Conservation (phyloP, 2,113 vertebrate species). For the Machaerirhynchus nigripectus region DNA sequence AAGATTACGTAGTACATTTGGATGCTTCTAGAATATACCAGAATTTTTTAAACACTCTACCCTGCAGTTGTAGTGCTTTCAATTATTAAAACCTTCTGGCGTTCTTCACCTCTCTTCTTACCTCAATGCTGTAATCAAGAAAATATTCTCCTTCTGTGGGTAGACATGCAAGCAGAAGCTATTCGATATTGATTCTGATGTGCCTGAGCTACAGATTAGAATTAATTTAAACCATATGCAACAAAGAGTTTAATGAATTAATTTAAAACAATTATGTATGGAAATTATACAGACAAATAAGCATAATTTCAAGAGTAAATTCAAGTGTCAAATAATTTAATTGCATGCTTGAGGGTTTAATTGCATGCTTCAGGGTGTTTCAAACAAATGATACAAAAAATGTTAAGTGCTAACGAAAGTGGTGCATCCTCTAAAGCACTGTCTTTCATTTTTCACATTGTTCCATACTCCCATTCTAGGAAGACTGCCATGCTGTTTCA, state of each 20-base stretch:
- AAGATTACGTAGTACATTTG: background rate
- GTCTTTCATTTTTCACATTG: background rate
- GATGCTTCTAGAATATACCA: background rate
- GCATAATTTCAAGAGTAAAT: slow-evolving; percentile 1
- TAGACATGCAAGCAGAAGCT: background rate
- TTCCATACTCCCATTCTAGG: background rate
- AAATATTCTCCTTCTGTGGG: background rate
- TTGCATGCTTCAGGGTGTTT: background rate
- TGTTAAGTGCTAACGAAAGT: background rate
- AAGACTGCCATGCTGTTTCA: background rate
- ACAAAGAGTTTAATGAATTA: slow-evolving; percentile 5
- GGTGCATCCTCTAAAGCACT: background rate
- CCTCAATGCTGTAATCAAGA: background rate
- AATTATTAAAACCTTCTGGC: background rate
- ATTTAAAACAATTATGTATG: slow-evolving; percentile 10
- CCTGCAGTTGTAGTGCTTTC: background rate
- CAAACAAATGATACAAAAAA: background rate
- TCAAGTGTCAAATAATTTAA: slow-evolving; percentile 23
- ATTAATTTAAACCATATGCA: background rate
- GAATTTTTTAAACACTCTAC: background rate
- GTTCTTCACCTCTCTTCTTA: background rate
- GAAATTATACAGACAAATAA: slow-evolving; percentile 11
- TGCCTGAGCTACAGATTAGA: background rate
- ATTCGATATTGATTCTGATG: background rate
- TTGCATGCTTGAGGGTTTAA: background rate